Evolutionary conservation across 2,888 invertebrate species (phyloP), one percentile per base, ranked within the genome.

Genomic region (Andricus curvator): DNA sequence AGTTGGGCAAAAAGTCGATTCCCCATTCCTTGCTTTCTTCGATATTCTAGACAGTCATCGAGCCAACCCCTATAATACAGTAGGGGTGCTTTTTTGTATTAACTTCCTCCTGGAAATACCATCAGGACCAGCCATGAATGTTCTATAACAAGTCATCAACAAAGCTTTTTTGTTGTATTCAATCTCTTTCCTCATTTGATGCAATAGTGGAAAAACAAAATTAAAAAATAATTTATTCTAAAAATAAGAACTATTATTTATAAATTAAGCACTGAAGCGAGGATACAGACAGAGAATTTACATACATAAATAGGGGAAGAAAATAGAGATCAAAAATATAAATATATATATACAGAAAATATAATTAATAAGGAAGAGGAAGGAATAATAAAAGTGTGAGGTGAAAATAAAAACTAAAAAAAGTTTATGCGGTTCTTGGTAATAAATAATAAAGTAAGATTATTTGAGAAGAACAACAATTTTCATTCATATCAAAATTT

Each of bases 21-120:
- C 33, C 48, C 33, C 33, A 74, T 74, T 74, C 56, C 56, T 33
- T 74, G 56, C 33, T 74, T 74, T 56, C 56, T 74, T 60, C 37
- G 4, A 29, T 67, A 76, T 64, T 56, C 9, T 48, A 41, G 81
- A 80, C 74, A 78, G 81, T 80, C 80, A 79, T 80, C 65, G 22
- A 77, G 65, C 44, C 66, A 15, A n/a, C 41, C 51, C 76, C 20
- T 56, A 48, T 74, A 29, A 33, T 74, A 33, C n/a, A 51, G 51
- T 37, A 56, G n/a, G 11, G 25, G 6, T 68, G 22, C 13, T 37
- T 74, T 74, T 37, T 56, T 25, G 22, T 37, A 74, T 56, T 13
- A 56, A 51, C n/a, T 33, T 56, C 56, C 74, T 56, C n/a, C 3
- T 56, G 6, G 17, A 60, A 74, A 74, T 74, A 60, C 33, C 13